Conservation (phyloP, 2,888 invertebrate genomes). For the Drosophila nigritarsus region DNA sequence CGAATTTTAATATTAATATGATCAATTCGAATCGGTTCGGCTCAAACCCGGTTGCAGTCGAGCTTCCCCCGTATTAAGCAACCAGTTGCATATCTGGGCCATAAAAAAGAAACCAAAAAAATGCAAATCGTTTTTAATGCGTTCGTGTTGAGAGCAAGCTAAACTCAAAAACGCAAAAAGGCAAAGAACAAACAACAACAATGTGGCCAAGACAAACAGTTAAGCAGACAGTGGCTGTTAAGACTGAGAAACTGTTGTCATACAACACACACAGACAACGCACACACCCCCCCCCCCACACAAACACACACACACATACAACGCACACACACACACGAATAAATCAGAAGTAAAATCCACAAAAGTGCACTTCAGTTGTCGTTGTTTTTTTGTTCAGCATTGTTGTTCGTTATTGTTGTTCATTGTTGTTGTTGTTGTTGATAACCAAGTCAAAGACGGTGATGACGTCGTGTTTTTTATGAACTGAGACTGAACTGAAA, state of each 20-base stretch:
- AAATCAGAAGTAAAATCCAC: slow-evolving; percentile 72
- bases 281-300: too few species aligned
- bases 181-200: slow-evolving; percentile 16
- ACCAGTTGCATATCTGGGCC: slow-evolving; percentile 50
- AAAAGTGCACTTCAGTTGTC: slow-evolving; percentile 71
- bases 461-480: slow-evolving; percentile 69
- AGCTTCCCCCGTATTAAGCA: slow-evolving; percentile 12
- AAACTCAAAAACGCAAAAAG: slow-evolving; percentile 18
- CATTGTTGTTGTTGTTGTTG: slow-evolving; percentile 18
- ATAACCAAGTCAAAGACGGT: slow-evolving; percentile 55
- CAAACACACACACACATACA: slow-evolving; percentile 11
- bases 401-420: slow-evolving; percentile 22
- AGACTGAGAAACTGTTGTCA: slow-evolving; percentile 59
- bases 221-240: slow-evolving; percentile 49
- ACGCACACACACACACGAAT: slow-evolving; percentile 22
- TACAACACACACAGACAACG: slow-evolving; percentile 5
- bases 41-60: too few species aligned
- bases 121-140: slow-evolving; percentile 45
- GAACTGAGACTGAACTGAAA: slow-evolving; percentile 64
- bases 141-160: slow-evolving; percentile 45
- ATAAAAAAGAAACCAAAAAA: background rate
- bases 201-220: slow-evolving; percentile 62
- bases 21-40: background rate
- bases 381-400: slow-evolving; percentile 16
- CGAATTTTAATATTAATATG: background rate